Evolutionary conservation across 2,113 vertebrate species (phyloP), one percentile per base, ranked within the genome.

Genomic region (Nettapus auritus): DNA sequence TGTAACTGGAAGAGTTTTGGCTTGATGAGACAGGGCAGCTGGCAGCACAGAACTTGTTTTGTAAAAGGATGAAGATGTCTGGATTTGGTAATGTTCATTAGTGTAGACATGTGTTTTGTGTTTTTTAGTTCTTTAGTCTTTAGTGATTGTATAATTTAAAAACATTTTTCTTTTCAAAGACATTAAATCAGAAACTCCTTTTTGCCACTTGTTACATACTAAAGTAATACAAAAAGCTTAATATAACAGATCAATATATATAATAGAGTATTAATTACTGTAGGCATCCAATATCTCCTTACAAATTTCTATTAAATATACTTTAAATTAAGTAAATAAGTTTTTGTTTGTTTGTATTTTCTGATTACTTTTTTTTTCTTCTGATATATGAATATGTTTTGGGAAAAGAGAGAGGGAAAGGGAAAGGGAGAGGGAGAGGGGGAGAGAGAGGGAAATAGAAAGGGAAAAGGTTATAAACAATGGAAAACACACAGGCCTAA

Each of bases 101-200:
- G 8, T 66, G 31, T 86, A 79, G 28, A 74, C 52, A 7, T 67
- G 26, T 68, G 16, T 44, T 14, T 44, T 76, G 86, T 79, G 52
- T 28, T 59, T 60, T 88, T 89, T 89, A 67, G 4, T 53, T 53
- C 4, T 48, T 44, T 74, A 63, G 12, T 16, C 22, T 62, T 90
- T 67, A 46, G 8, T 79, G 63, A 46, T 84, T 15, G 9, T 78
- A 63, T 14, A 15, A 46, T 14, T 5, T 1, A 0, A 77, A 76
- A 86, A 29, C 19, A 50, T 52, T 88, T 93, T 77, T 79, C 29
- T 69, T 50, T 93, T 96, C 63, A 89, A 89, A 88, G 11, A 12
- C 9, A 10, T 83, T 31, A 38, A 70, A 42, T 22, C 34, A 73
- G 85, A 93, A 38, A 14, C 44, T 6, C 42, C 14, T 4, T 70